Evolutionary conservation across 2,113 vertebrate species (phyloP).

Genomic region (Oxyruncus cristatus): DNA sequence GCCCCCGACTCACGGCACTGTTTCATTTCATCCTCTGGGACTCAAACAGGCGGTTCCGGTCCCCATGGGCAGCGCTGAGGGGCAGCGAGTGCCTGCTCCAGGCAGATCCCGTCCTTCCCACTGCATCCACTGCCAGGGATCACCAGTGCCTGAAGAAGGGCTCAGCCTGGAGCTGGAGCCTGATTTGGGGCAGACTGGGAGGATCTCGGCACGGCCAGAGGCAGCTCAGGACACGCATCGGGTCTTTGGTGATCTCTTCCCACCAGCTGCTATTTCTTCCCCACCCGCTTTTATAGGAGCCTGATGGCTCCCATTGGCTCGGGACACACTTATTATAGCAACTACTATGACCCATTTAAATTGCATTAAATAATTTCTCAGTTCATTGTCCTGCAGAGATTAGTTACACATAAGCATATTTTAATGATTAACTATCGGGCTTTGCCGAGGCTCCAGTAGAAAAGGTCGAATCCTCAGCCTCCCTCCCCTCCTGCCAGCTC

Average conservation of each 20-base stretch:
- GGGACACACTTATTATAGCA: neutral
- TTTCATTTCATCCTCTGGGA: neutral
- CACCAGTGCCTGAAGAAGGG: neutral
- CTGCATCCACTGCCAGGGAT: neutral
- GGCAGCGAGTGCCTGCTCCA: accelerated
- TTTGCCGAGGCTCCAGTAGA: conserved; percentile 51
- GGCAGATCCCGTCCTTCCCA: neutral
- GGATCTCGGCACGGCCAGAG: neutral
- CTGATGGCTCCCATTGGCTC: conserved; percentile 20
- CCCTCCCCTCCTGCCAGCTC: neutral
- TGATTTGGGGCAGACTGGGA: neutral
- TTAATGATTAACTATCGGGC: conserved; percentile 67
- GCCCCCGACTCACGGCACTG: neutral
- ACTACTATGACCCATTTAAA: conserved; percentile 31
- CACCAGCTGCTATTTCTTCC: conserved; percentile 11
- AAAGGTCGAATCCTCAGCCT: neutral
- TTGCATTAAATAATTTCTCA: conserved; percentile 34
- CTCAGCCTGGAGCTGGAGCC: neutral
- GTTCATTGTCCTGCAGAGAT: conserved; percentile 54
- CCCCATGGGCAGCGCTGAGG: neutral
- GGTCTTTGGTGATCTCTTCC: neutral
- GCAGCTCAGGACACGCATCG: neutral
- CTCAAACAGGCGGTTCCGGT: accelerated
- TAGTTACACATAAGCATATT: conserved; percentile 55
- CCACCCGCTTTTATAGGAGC: conserved; percentile 38